A percentile compares a stretch with the other conserved stretches of the same genome.
Conservation (phyloP, 2,888 invertebrate genomes). For the Drosophila kuntzei region DNA sequence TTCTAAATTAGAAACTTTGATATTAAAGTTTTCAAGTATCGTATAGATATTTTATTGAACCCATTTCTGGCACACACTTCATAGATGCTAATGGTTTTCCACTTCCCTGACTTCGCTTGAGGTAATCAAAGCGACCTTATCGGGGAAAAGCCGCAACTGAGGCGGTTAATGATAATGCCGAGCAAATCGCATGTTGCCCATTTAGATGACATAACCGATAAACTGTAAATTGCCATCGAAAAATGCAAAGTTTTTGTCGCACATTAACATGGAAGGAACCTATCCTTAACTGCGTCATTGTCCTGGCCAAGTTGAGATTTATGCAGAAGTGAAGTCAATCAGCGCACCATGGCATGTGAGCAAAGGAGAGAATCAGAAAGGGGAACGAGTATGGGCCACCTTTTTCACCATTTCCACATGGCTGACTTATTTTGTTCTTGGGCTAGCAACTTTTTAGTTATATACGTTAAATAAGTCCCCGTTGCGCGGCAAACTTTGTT, state of each 20-base stretch:
- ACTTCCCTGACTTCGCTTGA: conserved; percentile 20
- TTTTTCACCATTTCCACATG: conserved; percentile 57
- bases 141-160: conserved; percentile 16
- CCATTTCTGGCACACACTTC: conserved; percentile 1
- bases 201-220: conserved; percentile 80
- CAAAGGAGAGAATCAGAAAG: background rate
- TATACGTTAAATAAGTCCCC: conserved; percentile 82
- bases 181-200: conserved; percentile 72
- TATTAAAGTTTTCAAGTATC: background rate
- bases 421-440: conserved; percentile 67
- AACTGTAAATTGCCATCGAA: conserved; percentile 74
- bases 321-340: conserved; percentile 69
- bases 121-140: conserved; percentile 37
- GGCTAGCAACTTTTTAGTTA: conserved; percentile 69
- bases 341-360: conserved; percentile 55
- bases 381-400: background rate
- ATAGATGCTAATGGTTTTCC: conserved; percentile 42
- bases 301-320: conserved; percentile 40
- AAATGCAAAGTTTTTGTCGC: conserved; percentile 66
- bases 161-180: conserved; percentile 51
- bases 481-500: conserved; percentile 78
- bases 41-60: background rate
- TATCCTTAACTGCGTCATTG: conserved; percentile 27
- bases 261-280: conserved; percentile 72
- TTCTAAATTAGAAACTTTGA: background rate